These are phyloP conservation scores for Lasioglossum vierecki DNA, from an alignment of 2,888 invertebrate species.

Conservation along the genomic window DNA sequence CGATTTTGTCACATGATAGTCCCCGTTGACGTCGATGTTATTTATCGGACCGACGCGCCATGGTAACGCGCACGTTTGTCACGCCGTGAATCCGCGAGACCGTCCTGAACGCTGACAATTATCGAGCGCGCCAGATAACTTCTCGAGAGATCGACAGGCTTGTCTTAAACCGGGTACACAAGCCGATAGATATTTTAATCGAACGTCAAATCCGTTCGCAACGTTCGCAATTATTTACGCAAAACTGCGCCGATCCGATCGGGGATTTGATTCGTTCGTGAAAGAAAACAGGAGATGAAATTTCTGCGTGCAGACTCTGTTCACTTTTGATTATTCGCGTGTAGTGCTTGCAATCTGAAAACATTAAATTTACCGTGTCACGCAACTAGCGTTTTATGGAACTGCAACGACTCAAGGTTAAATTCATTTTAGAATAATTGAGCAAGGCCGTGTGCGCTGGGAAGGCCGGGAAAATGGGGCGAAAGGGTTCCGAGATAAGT, in stretches of 20 bases:
- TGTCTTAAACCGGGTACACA: constrained; percentile 2
- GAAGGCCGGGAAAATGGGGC: neutral
- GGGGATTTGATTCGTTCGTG: too few relatives aligned
- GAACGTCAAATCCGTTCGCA: neutral
- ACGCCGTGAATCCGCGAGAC: constrained; percentile 33
- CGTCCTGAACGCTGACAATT: constrained; percentile 38
- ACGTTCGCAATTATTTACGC: neutral
- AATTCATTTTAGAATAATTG: neutral
- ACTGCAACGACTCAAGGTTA: too few relatives aligned
- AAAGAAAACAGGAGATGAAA: neutral
- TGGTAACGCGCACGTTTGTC: constrained; percentile 66
- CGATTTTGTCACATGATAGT: constrained; percentile 80
- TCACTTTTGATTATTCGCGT: too few relatives aligned
- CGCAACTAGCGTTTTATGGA: too few relatives aligned
- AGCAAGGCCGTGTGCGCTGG: neutral
- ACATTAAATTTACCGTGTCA: too few relatives aligned
- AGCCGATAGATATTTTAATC: neutral
- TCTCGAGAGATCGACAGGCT: constrained; percentile 1
- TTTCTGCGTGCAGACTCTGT: neutral
- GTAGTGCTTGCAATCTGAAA: too few relatives aligned
- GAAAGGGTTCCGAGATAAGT: constrained; percentile 26
- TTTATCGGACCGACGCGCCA: constrained; percentile 68
- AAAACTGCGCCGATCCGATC: too few relatives aligned
- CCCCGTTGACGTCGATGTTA: constrained; percentile 72
- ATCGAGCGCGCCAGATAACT: constrained; percentile 31